Conservation (phyloP, 1,140 invertebrate genomes). For the Chlorops oryzae region DNA sequence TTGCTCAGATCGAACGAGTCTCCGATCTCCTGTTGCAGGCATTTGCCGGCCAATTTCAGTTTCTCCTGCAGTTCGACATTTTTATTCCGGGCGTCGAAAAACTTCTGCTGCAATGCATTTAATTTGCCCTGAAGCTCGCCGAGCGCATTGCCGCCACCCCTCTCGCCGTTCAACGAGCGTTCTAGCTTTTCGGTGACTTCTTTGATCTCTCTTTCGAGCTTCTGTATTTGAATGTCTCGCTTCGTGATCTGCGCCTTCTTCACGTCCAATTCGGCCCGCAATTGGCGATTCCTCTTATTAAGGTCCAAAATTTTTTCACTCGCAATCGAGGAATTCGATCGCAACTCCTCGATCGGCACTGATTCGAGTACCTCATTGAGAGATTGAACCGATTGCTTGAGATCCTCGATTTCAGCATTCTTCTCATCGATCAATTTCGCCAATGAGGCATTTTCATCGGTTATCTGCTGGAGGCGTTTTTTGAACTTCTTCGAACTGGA, state of each 20-base stretch:
- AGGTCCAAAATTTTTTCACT: slow-evolving; percentile 53
- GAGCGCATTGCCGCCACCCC: slow-evolving; percentile 1
- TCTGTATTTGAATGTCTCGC: slow-evolving; percentile 45
- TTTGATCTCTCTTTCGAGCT: slow-evolving; percentile 48
- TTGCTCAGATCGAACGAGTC: slow-evolving; percentile 51
- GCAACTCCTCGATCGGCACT: slow-evolving; percentile 51
- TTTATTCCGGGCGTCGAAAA: slow-evolving; percentile 61
- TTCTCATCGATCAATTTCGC: slow-evolving; percentile 41
- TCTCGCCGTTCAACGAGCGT: slow-evolving; percentile 11
- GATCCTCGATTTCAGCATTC: slow-evolving; percentile 50
- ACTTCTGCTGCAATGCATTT: slow-evolving; percentile 54
- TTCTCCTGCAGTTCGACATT: slow-evolving; percentile 59
- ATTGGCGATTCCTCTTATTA: slow-evolving; percentile 54
- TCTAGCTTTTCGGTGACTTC: slow-evolving; percentile 23
- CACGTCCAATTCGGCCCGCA: slow-evolving; percentile 52
- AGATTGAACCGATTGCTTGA: slow-evolving; percentile 50
- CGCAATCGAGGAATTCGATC: slow-evolving; percentile 50
- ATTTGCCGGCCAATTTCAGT: slow-evolving; percentile 57
- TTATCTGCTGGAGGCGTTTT: slow-evolving; percentile 20
- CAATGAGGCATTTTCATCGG: slow-evolving; percentile 29
- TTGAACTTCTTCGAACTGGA: no score
- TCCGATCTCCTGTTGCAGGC: slow-evolving; percentile 62
- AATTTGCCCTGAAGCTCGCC: slow-evolving; percentile 60
- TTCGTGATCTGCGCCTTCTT: slow-evolving; percentile 44
- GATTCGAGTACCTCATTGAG: slow-evolving; percentile 50